A percentile compares a stretch with the other conserved stretches of the same genome.
Conservation (phyloP, 2,888 invertebrate genomes). For the Nesidiocoris tenuis region DNA sequence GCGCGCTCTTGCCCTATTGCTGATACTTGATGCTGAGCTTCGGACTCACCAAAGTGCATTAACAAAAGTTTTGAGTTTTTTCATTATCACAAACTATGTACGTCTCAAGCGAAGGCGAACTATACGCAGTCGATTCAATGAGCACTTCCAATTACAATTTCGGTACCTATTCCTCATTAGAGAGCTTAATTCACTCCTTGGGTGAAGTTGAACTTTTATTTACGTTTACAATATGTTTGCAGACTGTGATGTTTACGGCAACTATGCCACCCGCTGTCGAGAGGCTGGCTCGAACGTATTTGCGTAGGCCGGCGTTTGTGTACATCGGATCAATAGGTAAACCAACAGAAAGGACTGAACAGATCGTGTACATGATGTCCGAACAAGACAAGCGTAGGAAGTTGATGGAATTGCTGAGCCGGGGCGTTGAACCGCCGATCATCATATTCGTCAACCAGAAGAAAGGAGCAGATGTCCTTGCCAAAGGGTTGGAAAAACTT, state of each 20-base stretch:
- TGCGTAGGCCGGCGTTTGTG: slow-evolving; percentile 93
- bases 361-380: slow-evolving; percentile 91
- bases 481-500: slow-evolving; percentile 94
- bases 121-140: too few species aligned
- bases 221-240: too few species aligned
- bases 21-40: too few species aligned
- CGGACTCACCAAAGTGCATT: too few species aligned
- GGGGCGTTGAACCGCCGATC: slow-evolving; percentile 92
- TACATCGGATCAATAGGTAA: slow-evolving; percentile 96
- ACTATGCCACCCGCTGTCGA: slow-evolving; percentile 99
- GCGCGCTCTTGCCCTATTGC: too few species aligned
- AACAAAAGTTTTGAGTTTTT: too few species aligned
- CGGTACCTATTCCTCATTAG: too few species aligned
- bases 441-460: slow-evolving; percentile 99
- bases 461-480: slow-evolving; percentile 97
- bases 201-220: too few species aligned
- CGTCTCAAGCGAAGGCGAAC: too few species aligned
- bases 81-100: too few species aligned
- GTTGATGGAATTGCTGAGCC: slow-evolving; percentile 85
- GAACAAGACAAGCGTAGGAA: slow-evolving; percentile 96
- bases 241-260: slow-evolving; percentile 99
- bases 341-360: slow-evolving; percentile 96
- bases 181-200: too few species aligned
- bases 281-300: slow-evolving; percentile 88
- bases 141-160: too few species aligned